Conservation (phyloP, 2,888 invertebrate species). For the Phortica okadai region DNA sequence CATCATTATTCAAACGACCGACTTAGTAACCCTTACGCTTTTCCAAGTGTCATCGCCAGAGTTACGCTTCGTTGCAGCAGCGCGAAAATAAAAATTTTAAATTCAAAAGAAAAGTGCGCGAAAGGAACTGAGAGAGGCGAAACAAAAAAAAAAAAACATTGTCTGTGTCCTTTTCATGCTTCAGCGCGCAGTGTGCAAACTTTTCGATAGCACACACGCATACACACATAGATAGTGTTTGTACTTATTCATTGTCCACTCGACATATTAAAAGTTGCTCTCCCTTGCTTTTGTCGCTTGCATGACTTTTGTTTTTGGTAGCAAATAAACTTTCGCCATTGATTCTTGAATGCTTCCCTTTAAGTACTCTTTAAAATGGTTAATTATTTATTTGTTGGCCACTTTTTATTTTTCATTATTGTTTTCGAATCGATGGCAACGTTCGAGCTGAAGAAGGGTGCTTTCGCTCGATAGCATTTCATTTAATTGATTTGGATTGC, state of each 20-base stretch:
- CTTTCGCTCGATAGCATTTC: slow-evolving; percentile 2
- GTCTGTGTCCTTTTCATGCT: slow-evolving; percentile 27
- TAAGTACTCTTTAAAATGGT: slow-evolving; percentile 8
- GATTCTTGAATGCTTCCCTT: neutral
- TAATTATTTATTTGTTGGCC: slow-evolving; percentile 3
- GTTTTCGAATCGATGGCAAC: neutral
- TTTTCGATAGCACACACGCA: neutral
- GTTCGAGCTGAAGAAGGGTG: neutral
- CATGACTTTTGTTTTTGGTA: neutral
- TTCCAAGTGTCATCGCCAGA: neutral
- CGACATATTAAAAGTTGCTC: neutral
- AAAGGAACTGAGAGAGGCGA: neutral
- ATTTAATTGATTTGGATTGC: slow-evolving; percentile 13
- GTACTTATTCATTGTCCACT: neutral
- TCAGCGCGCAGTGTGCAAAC: slow-evolving; percentile 24
- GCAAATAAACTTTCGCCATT: neutral
- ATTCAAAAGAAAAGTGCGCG: neutral
- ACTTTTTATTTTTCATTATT: neutral
- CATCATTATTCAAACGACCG: slow-evolving; percentile 17
- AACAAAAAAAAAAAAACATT: neutral
- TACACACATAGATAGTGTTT: neutral
- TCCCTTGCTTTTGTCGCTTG: neutral
- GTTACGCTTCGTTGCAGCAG: slow-evolving; percentile 21
- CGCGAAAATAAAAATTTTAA: slow-evolving; percentile 23
- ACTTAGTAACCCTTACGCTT: slow-evolving; percentile 9